Conservation (phyloP, 1,140 invertebrate genomes). For the Euura lappo region DNA sequence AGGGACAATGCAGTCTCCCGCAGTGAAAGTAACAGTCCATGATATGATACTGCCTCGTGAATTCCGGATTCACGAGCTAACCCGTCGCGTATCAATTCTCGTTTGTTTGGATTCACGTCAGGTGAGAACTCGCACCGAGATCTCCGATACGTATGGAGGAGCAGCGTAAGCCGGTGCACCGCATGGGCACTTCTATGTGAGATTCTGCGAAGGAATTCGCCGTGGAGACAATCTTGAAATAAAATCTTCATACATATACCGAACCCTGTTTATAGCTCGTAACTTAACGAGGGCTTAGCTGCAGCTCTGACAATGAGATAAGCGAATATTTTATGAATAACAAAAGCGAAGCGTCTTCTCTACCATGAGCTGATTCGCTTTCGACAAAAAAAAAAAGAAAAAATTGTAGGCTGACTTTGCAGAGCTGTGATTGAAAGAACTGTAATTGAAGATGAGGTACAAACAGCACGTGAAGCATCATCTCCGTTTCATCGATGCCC, state of each 20-base stretch:
- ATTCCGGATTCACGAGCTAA: background rate
- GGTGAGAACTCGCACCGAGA: background rate
- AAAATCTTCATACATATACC: background rate
- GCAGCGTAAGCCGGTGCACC: no score
- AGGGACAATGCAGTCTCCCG: background rate
- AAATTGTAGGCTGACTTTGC: no score
- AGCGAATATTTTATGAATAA: background rate
- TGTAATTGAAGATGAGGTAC: no score
- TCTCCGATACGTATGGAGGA: background rate
- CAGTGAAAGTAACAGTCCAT: background rate
- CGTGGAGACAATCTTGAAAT: slow-evolving; percentile 2
- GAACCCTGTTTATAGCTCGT: background rate
- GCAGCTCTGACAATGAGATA: background rate
- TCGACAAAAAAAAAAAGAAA: no score
- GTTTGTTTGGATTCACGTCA: slow-evolving; percentile 2
- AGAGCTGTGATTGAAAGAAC: no score
- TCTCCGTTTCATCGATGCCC: background rate
- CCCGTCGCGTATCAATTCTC: background rate
- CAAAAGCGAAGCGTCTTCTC: no score
- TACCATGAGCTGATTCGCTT: no score
- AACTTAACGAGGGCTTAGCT: background rate
- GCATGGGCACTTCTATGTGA: background rate
- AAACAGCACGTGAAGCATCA: no score
- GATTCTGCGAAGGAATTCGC: slow-evolving; percentile 4
- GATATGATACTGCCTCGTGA: background rate